Evolutionary conservation across 2,113 vertebrate species (phyloP).

Genomic region (Rhegmatorhina hoffmannsi): DNA sequence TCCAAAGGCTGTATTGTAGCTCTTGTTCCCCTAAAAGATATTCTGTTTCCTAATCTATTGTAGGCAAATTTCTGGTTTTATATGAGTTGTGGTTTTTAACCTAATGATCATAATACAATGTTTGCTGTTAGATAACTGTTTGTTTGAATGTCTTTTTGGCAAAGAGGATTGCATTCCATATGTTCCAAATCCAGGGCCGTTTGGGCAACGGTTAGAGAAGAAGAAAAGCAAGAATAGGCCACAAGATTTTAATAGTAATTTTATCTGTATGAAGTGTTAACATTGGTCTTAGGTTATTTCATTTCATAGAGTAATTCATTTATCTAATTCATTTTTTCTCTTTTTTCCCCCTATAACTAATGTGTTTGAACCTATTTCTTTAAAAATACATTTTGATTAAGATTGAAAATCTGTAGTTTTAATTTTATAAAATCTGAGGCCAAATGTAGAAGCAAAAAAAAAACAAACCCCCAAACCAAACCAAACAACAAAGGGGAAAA

Average conservation of each 20-base stretch:
- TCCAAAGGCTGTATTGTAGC: neutral
- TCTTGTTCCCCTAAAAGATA: conserved; percentile 6
- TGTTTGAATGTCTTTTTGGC: neutral
- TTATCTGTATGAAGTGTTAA: neutral
- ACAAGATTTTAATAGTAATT: neutral
- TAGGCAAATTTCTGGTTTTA: neutral
- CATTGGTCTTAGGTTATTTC: neutral
- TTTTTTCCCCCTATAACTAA: neutral
- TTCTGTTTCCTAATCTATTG: conserved; percentile 43
- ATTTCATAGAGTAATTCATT: neutral
- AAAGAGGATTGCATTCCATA: neutral
- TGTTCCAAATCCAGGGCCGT: neutral
- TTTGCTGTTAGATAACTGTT: neutral
- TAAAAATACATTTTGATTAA: neutral
- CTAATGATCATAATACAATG: neutral
- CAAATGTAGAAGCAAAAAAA: neutral
- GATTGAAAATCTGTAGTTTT: neutral
- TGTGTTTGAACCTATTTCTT: neutral
- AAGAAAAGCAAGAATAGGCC: neutral
- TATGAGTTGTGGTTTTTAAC: neutral
- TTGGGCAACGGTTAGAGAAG: neutral
- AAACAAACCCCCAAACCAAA: too few species aligned
- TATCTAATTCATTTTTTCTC: neutral
- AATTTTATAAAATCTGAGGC: neutral
- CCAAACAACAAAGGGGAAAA: neutral